These are phyloP conservation scores for Coccyzus lansbergi DNA, from an alignment of 2,797 vertebrate species.

Conservation along the genomic window DNA sequence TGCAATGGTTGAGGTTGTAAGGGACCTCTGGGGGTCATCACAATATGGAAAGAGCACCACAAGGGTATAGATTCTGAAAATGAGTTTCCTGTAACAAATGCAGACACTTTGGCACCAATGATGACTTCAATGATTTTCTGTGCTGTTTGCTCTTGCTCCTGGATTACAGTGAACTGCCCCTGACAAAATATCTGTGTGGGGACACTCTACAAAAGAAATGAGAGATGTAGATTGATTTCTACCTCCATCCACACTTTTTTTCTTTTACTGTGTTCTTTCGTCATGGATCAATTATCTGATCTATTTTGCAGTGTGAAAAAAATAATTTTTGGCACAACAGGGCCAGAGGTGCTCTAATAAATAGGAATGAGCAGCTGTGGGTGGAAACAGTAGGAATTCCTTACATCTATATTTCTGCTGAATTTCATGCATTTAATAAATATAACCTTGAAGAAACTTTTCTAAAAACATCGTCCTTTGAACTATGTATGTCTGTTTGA, in stretches of 20 bases:
- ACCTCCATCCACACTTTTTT: not conserved
- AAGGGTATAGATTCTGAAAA: not conserved
- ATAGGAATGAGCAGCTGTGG: not conserved
- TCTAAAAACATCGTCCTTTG: not conserved
- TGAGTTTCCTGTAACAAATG: not conserved
- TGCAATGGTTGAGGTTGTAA: not conserved
- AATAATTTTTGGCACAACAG: not conserved
- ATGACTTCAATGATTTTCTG: not conserved
- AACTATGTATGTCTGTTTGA: not conserved
- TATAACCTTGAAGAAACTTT: not conserved
- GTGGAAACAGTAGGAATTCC: not conserved
- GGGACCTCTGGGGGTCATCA: not conserved
- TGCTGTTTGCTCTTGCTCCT: not conserved
- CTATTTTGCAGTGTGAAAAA: not conserved
- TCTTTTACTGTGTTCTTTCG: not conserved
- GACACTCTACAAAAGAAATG: not conserved
- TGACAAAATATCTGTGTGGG: not conserved
- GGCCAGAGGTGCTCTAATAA: not conserved
- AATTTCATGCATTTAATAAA: not conserved
- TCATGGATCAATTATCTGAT: not conserved
- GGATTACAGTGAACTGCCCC: not conserved
- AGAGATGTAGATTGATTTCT: not conserved
- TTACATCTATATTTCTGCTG: not conserved
- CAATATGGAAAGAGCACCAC: not conserved
- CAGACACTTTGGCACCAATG: not conserved